These are phyloP conservation scores for Odontothrips loti DNA, from an alignment of 2,888 invertebrate species.

Conservation along the genomic window DNA sequence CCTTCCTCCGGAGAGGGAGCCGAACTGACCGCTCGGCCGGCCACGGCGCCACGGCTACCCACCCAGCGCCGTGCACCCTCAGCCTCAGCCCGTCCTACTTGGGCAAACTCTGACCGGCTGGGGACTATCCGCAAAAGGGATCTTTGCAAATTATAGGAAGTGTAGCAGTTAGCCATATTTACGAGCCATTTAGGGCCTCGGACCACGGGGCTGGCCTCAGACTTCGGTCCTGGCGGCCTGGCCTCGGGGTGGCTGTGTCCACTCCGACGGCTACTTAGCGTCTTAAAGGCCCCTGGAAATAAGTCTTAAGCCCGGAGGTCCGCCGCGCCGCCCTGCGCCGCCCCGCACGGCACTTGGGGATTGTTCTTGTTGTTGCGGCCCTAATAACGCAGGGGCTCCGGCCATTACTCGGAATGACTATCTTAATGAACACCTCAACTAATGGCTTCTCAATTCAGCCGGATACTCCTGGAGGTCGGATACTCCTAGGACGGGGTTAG, in stretches of 20 bases:
- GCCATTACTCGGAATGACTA: slow-evolving; percentile 12
- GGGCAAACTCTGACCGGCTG: neutral
- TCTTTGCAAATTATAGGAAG: slow-evolving; percentile 26
- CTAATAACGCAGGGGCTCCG: neutral
- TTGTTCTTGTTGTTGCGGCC: slow-evolving; percentile 14
- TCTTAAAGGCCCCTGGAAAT: slow-evolving; percentile 7
- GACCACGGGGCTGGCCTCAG: neutral
- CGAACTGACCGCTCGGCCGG: too few relatives aligned
- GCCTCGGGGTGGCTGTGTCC: neutral
- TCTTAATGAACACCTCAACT: slow-evolving; percentile 26
- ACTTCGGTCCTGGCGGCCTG: neutral
- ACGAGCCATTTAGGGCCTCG: slow-evolving; percentile 8
- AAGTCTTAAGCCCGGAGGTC: slow-evolving; percentile 8
- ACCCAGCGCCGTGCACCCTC: too few relatives aligned
- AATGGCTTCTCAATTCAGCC: slow-evolving; percentile 21
- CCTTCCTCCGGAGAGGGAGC: neutral
- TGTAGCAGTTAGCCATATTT: slow-evolving; percentile 23
- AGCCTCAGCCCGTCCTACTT: too few relatives aligned
- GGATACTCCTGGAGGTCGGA: neutral
- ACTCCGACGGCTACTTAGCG: slow-evolving; percentile 6
- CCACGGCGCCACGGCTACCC: neutral
- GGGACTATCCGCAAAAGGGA: slow-evolving; percentile 5
- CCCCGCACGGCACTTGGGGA: neutral
- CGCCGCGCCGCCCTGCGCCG: neutral
- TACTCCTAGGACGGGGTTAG: too few relatives aligned